Percentiles rank a stretch among this genome's conserved stretches.
Evolutionary conservation across 2,797 vertebrate species (phyloP).

Genomic region (Phyllotis vaccarum): DNA sequence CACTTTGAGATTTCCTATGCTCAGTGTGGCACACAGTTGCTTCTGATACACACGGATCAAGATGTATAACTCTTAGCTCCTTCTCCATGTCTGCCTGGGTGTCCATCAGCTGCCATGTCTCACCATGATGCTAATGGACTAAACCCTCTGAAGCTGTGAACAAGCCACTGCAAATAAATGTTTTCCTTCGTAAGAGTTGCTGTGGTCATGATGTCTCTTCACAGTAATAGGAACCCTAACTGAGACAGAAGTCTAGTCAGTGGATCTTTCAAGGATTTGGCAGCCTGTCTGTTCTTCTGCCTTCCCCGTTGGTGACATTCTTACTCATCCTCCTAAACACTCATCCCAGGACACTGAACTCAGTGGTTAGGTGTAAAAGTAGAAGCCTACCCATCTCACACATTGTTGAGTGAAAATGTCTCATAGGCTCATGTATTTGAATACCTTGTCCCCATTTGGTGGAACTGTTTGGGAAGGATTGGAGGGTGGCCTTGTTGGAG

Average conservation of each 20-base stretch:
- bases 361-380: background rate
- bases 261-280: background rate
- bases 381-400: background rate
- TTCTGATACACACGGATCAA: too few relatives aligned
- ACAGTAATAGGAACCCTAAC: background rate
- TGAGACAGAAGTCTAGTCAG: background rate
- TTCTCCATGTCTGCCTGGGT: too few relatives aligned
- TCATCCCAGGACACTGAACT: background rate
- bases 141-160: background rate
- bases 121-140: background rate
- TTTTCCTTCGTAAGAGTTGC: background rate
- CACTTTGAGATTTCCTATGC: too few relatives aligned
- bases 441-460: background rate
- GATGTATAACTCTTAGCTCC: too few relatives aligned
- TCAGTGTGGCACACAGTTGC: too few relatives aligned
- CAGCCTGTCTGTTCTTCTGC: background rate
- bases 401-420: background rate
- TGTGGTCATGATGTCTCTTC: background rate
- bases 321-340: background rate
- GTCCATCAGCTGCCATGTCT: too few relatives aligned
- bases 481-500: background rate
- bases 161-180: background rate
- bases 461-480: background rate
- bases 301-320: background rate
- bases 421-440: background rate